Evolutionary conservation across 2,113 vertebrate genomes (phyloP).

Genomic region (Phalacrocorax pelagicus): DNA sequence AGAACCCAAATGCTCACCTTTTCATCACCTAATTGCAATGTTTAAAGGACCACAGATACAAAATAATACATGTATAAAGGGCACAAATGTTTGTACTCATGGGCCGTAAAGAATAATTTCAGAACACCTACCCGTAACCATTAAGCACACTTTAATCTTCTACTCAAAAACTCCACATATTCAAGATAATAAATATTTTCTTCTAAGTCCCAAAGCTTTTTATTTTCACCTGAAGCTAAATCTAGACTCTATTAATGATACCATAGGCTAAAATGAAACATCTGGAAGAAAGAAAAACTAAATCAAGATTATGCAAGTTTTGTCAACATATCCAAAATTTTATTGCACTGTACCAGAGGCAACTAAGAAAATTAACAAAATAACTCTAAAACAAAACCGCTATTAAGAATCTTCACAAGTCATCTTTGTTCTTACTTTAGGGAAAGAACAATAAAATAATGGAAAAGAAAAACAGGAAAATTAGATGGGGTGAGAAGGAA

Average conservation of each 20-base stretch:
- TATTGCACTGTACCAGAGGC: background rate
- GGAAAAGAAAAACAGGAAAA: background rate
- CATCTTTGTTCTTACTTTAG: background rate
- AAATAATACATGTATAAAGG: background rate
- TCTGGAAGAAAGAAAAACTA: background rate
- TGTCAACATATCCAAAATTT: background rate
- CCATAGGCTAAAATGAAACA: background rate
- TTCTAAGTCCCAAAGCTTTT: background rate
- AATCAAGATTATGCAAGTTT: background rate
- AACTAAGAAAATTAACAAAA: slow-evolving; percentile 9
- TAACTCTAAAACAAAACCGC: background rate
- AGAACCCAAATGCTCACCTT: background rate
- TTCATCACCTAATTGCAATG: background rate
- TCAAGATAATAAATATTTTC: background rate
- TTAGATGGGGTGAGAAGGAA: background rate
- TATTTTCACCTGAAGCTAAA: background rate
- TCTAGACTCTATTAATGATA: background rate
- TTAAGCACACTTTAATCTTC: background rate
- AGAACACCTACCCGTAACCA: background rate
- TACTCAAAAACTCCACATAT: background rate
- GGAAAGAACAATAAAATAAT: background rate
- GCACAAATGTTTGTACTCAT: background rate
- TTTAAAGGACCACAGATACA: background rate
- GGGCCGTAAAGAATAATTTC: background rate
- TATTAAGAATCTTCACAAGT: background rate